Evolutionary conservation across 2,113 vertebrate species (phyloP).

Genomic region (Tenebrosternarchus preto): DNA sequence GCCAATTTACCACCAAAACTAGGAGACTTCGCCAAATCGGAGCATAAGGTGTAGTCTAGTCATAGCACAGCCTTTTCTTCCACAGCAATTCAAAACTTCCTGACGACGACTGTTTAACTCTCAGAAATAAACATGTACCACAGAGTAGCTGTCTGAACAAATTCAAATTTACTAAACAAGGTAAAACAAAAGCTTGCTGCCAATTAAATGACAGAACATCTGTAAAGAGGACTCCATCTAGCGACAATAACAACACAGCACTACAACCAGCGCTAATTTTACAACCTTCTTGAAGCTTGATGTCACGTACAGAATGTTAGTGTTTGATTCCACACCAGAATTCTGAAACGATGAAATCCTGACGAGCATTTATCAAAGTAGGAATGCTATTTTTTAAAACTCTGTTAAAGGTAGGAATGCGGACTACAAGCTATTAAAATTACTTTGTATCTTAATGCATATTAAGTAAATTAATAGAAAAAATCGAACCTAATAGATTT

Average conservation of each 20-base stretch:
- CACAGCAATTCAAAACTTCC: background rate
- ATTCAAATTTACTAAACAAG: too few relatives aligned
- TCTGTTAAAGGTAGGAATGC: background rate
- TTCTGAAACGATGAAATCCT: background rate
- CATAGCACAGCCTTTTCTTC: constrained; percentile 2
- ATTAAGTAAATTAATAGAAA: too few relatives aligned
- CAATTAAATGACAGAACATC: background rate
- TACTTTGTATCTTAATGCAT: background rate
- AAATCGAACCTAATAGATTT: background rate
- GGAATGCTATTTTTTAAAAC: background rate
- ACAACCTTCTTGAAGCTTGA: background rate
- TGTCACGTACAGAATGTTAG: background rate
- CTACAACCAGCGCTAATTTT: background rate
- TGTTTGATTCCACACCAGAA: background rate
- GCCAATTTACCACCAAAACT: constrained; percentile 14
- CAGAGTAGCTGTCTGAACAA: background rate
- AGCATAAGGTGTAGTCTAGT: background rate
- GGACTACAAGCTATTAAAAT: background rate
- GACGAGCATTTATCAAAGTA: background rate
- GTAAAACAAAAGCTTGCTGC: too few relatives aligned
- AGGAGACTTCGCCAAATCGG: constrained; percentile 13
- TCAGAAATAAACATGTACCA: too few relatives aligned
- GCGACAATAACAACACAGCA: background rate
- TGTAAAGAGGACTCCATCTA: constrained; percentile 33
- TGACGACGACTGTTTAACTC: background rate